Percentiles rank a stretch among this genome's conserved stretches.
These are phyloP conservation scores for Stomatorhinus walkeri DNA, from an alignment of 2,797 vertebrate genomes.

Conservation along the genomic window DNA sequence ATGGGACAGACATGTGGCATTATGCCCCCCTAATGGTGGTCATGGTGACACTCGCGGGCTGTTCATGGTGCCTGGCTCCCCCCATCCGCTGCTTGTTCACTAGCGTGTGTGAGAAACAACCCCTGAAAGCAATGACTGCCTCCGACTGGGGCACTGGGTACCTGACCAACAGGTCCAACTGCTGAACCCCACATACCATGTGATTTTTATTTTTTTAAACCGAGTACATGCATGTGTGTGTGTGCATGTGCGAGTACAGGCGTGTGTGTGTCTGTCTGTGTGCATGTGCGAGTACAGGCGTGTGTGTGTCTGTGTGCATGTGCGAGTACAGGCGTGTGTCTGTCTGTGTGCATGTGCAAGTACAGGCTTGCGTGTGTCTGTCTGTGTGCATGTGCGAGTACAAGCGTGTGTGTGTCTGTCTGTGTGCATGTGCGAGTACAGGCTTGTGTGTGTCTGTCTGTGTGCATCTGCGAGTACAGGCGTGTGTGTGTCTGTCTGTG, in stretches of 20 bases:
- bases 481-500: neutral
- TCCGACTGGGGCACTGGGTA: neutral
- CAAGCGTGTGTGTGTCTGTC: no score
- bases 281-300: no score
- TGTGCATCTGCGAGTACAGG: neutral
- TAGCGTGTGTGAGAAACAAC: neutral
- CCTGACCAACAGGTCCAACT: neutral
- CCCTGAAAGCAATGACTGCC: neutral
- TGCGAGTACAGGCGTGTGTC: no score
- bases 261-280: no score
- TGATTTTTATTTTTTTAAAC: neutral
- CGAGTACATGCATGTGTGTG: neutral
- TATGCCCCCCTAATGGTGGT: neutral
- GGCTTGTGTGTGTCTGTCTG: neutral
- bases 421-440: no score
- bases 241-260: neutral
- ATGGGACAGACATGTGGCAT: neutral
- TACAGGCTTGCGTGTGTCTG: neutral
- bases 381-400: neutral
- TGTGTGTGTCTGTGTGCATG: no score
- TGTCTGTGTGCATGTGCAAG: no score
- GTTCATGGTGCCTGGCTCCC: neutral
- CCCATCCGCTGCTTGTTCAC: neutral
- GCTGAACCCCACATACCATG: neutral
- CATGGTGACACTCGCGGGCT: neutral